phyloP scores from a whole-genome alignment of 37 sponge, comb jelly and placozoan genomes.

The Petrosia ficiformis region DNA sequence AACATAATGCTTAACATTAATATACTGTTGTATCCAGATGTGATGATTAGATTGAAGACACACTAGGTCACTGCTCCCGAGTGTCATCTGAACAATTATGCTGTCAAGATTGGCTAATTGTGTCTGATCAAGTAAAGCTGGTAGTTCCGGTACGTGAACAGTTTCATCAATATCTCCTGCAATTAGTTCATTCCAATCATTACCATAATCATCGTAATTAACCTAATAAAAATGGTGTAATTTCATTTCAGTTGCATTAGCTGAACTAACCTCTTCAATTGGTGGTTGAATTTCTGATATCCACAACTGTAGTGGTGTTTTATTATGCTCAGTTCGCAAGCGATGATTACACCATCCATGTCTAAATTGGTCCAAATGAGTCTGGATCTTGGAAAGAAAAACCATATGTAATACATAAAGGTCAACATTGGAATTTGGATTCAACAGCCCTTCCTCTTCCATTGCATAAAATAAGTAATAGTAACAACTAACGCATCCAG shows the following conservation, averaged over 20 bases:
- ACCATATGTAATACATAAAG: conserved; percentile 29
- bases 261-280: conserved; percentile 1
- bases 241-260: conserved; percentile 4
- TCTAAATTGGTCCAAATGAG: conserved; percentile 20
- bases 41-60: too few species aligned
- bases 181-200: conserved; percentile 31
- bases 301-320: conserved; percentile 49
- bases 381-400: conserved; percentile 25
- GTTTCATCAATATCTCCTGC: conserved; percentile 11
- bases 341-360: conserved; percentile 24
- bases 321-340: conserved; percentile 21
- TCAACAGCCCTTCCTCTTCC: conserved; percentile 25
- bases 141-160: too few species aligned
- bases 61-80: too few species aligned
- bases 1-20: too few species aligned
- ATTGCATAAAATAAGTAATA: conserved; percentile 37
- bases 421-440: conserved; percentile 8
- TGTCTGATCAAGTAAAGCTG: too few species aligned
- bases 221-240: too few species aligned
- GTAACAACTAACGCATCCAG: conserved; percentile 31
- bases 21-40: too few species aligned
- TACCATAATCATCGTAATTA: conserved; percentile 19
- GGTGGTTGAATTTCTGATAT: background rate
- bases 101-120: too few species aligned
- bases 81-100: too few species aligned